phyloP scores from a whole-genome alignment of 2,113 vertebrate genomes.

The Ammodytes marinus region DNA sequence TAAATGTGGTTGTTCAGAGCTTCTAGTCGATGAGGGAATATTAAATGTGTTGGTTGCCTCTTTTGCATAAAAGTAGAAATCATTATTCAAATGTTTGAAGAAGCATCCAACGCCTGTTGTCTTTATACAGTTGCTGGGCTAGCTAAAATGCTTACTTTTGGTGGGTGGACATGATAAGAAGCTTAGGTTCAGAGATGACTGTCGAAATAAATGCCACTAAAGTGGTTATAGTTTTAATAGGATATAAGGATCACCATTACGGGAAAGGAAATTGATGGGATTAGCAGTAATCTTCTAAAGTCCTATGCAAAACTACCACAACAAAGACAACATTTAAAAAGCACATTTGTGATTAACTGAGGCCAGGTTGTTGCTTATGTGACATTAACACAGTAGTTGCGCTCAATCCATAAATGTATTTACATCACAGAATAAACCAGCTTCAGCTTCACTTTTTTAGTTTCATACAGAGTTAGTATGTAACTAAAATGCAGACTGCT shows the following conservation, averaged over 20 bases:
- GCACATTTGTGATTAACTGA: neutral
- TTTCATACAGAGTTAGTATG: neutral
- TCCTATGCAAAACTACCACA: slow-evolving; percentile 3
- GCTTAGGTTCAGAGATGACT: slow-evolving; percentile 1
- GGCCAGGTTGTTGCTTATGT: neutral
- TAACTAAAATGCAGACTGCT: neutral
- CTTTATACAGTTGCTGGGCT: neutral
- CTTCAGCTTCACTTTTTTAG: neutral
- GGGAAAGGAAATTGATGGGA: neutral
- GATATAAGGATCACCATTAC: neutral
- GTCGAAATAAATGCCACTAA: slow-evolving; percentile 8
- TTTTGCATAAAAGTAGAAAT: neutral
- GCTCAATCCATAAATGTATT: neutral
- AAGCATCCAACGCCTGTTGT: neutral
- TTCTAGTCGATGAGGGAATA: neutral
- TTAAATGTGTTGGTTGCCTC: neutral
- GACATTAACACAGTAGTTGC: neutral
- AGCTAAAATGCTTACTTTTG: neutral
- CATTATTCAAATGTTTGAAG: neutral
- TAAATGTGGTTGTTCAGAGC: neutral
- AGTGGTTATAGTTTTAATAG: neutral
- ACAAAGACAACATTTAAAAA: neutral
- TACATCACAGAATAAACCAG: neutral
- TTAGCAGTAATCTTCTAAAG: neutral
- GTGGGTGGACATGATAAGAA: neutral